Conservation (phyloP, 2,113 vertebrate genomes). For the Mastomys coucha region DNA sequence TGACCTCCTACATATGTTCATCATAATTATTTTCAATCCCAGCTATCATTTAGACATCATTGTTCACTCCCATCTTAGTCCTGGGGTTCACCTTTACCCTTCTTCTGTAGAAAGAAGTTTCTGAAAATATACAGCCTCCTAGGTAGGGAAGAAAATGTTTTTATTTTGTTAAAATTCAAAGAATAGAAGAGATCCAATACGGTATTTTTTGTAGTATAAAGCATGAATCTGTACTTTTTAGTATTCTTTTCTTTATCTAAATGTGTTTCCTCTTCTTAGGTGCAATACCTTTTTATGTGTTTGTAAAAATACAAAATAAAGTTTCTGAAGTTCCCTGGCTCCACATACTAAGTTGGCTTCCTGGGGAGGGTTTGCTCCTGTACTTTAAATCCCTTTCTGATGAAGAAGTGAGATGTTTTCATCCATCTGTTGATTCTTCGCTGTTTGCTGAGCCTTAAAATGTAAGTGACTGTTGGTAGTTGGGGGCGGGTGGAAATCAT, state of each 20-base stretch:
- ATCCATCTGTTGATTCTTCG: slow-evolving; percentile 58
- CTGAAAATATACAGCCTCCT: not conserved
- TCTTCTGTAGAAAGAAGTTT: not conserved
- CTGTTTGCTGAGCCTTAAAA: slow-evolving; percentile 62
- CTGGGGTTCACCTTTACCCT: not conserved
- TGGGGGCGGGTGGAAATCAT: not conserved
- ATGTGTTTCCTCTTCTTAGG: slow-evolving; percentile 37
- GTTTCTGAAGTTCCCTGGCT: slow-evolving; percentile 61
- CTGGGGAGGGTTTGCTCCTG: slow-evolving; percentile 61
- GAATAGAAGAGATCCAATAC: not conserved
- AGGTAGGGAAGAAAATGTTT: not conserved
- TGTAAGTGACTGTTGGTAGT: slow-evolving; percentile 4
- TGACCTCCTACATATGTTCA: not conserved
- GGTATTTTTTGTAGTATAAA: slow-evolving; percentile 64
- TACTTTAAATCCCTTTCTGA: slow-evolving; percentile 76
- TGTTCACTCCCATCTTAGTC: not conserved
- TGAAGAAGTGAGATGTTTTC: slow-evolving; percentile 54
- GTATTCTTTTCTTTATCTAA: slow-evolving; percentile 50
- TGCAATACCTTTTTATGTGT: slow-evolving; percentile 12
- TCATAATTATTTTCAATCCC: not conserved
- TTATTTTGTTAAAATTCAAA: slow-evolving; percentile 68
- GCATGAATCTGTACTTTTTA: not conserved
- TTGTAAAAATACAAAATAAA: slow-evolving; percentile 70
- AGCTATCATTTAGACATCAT: not conserved
- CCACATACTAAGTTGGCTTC: slow-evolving; percentile 53